Evolutionary conservation across 1,140 invertebrate species (phyloP).

Genomic region (Diuraphis noxia): DNA sequence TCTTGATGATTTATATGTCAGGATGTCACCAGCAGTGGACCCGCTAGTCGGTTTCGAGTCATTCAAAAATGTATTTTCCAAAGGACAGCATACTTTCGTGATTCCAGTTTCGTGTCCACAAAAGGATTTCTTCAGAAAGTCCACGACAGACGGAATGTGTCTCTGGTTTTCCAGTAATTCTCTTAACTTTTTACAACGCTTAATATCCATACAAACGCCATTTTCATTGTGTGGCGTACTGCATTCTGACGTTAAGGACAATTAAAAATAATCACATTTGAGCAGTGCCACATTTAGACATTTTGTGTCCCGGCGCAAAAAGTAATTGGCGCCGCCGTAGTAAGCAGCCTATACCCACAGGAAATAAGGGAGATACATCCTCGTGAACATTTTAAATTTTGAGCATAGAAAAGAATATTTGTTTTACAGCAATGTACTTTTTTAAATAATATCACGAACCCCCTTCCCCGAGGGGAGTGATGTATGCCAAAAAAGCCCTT

Average conservation of each 20-base stretch:
- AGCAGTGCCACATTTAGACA: too few species aligned
- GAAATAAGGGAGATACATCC: too few species aligned
- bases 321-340: too few species aligned
- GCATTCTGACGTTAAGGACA: background rate
- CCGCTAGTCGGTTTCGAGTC: background rate
- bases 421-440: too few species aligned
- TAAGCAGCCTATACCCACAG: too few species aligned
- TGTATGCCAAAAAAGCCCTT: too few species aligned
- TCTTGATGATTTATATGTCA: background rate
- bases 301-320: too few species aligned
- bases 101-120: background rate
- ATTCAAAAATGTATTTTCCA: background rate
- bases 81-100: background rate
- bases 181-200: background rate
- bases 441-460: too few species aligned
- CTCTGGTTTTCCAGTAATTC: background rate
- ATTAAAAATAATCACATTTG: background rate
- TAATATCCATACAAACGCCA: background rate
- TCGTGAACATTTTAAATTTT: too few species aligned
- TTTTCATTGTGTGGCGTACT: background rate
- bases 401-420: too few species aligned
- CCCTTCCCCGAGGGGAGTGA: too few species aligned
- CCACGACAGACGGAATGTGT: background rate
- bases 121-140: background rate
- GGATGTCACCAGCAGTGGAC: too few species aligned